Evolutionary conservation across 2,888 invertebrate species (phyloP), one percentile per base, ranked within the genome.

Genomic region (Catocala fraxini): DNA sequence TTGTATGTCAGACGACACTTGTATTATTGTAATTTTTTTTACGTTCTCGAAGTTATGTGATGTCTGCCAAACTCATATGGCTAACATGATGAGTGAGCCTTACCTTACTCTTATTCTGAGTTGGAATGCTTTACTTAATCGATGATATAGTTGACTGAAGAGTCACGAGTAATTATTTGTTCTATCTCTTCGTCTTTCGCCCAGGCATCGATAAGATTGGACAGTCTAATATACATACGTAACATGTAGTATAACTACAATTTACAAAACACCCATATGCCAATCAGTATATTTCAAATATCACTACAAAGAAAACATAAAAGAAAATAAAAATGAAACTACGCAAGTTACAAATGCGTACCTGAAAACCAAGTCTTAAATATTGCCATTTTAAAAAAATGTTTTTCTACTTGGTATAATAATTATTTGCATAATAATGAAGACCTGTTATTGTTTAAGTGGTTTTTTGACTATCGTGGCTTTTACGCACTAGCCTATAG

Each of bases 371-470:
- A 69, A 79, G 78, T 80, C 72, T 71, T 70, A 73, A 71, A 7
- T 67, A 78, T 82, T 85, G 85, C 86, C 86, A 86, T 82, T 78
- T 64, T 48, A 56, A 56, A 71, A 56, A 48, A 56, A 62, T 41
- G 56, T 53, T 52, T 49, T n/a, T 70, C 73, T 69, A 77, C 75
- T 70, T 76, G 73, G 71, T 63, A 41, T 1, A 39, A 2, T 39
- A 39, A 39, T 54, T 71, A 71, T 67, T 73, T 76, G 84, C 84
- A 85, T 86, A 86, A 85, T 86, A 77, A 54, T 46, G 64, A 73
- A 71, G 52, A 68, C 54, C 42, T 62, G 69, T 67, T 70, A 71
- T 68, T 72, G 56, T 67, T 74, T 73, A 69, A 70, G 70, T 71
- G 35, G 71, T 75, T 75, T 65, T 66, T 35, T 46, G n/a, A 70